Base-by-base conservation (phyloP, 2,888 invertebrate genomes). In the Rhamphomyia laevipes region DNA sequence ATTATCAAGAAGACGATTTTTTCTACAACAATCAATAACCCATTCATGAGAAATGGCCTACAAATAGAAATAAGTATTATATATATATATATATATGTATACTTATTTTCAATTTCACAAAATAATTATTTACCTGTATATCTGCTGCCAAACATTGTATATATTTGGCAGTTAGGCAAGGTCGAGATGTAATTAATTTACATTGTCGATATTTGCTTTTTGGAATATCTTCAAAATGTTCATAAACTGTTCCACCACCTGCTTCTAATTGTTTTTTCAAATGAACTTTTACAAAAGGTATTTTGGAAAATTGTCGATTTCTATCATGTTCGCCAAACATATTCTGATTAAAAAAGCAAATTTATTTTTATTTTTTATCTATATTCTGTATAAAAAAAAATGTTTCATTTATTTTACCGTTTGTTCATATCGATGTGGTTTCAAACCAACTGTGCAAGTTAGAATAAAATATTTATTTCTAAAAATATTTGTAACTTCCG, bases 161-260 rank as follows among this genome's bases (percentile, higher is more conserved):
- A 65, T 81, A 85, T 62, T 86, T 86, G 11, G 81, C 79, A 0
- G 87, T 87, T 47, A 80, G 73, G 57, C 84, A 84, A 38, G 83
- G 82, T 15, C 81, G 74, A 10, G 84, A 81, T 0, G 86, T 80
- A 48, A 87, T 76, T 33, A 82, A 68, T 56, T 73, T 76, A 55
- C 77, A 77, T 2, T 68, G 71, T 0, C 67, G 58, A 58, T 79
- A 80, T 49, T 77, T 75, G 49, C 64, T 73, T 55, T 71, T 70
- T 62, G 79, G 71, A 49, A 80, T 72, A 55, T 77, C 72, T 57
- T 76, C 74, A 61, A 76, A 76, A 56, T 75, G 76, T 73, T 78
- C 76, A 55, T 81, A 75, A 1, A 84, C 74, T 6, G 63, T 67
- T 0, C 83, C 84, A 1, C 82, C 82, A 5, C 77, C 82, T 0